Evolutionary conservation across 2,113 vertebrate species (phyloP).

Genomic region (Steatornis caripensis): DNA sequence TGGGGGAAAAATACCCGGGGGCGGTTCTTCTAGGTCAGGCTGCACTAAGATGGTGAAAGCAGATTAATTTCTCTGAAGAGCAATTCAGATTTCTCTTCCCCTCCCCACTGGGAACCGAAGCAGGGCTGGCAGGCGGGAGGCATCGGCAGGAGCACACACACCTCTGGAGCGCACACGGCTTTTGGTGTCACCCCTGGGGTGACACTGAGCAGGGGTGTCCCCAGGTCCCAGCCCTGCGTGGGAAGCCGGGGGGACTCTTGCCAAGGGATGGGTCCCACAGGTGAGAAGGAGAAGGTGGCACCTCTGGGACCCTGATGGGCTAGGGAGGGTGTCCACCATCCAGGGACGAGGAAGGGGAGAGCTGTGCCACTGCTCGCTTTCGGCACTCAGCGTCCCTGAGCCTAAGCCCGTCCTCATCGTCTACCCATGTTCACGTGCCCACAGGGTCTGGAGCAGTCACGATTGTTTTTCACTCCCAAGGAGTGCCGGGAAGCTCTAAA

Average conservation of each 20-base stretch:
- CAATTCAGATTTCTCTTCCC: background rate
- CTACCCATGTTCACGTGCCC: background rate
- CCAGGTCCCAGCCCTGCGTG: fast-evolving
- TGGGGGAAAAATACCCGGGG: fast-evolving
- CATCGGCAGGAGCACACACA: background rate
- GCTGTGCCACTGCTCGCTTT: background rate
- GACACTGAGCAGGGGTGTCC: fast-evolving
- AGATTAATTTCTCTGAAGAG: conserved; percentile 35
- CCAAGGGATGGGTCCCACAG: background rate
- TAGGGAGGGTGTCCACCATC: background rate
- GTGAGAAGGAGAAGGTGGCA: background rate
- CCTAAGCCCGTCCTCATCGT: background rate
- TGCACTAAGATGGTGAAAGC: background rate
- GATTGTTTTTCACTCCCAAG: background rate
- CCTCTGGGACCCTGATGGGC: background rate
- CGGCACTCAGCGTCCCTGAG: fast-evolving
- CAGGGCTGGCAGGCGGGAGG: background rate
- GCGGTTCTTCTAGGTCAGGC: background rate
- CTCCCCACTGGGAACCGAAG: fast-evolving
- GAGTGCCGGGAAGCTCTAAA: background rate
- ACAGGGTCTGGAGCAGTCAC: background rate
- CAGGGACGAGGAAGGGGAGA: background rate
- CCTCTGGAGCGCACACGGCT: background rate
- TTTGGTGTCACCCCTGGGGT: background rate
- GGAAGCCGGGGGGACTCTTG: background rate